A percentile compares a stretch with the other conserved stretches of the same genome.
Conservation (phyloP, 2,797 vertebrate species). For the Buceros bicornis region DNA sequence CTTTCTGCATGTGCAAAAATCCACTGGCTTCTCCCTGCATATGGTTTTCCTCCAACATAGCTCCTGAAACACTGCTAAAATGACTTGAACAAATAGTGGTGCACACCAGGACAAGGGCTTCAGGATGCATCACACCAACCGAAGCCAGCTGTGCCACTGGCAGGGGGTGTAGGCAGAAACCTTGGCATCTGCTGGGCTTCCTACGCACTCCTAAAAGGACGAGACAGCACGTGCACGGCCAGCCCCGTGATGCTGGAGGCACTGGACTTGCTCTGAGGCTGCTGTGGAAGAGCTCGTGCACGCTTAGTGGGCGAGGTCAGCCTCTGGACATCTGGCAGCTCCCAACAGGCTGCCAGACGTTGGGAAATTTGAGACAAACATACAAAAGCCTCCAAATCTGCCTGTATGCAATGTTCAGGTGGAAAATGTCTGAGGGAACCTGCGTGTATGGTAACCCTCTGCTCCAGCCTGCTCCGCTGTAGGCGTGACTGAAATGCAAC, state of each 20-base stretch:
- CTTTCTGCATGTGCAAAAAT: background rate
- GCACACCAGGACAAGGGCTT: background rate
- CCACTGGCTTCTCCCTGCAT: background rate
- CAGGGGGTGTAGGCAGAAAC: background rate
- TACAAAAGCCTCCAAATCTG: background rate
- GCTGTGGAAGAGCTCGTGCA: background rate
- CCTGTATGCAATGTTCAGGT: background rate
- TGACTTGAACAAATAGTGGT: background rate
- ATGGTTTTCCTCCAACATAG: background rate
- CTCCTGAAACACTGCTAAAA: background rate
- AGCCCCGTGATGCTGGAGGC: background rate
- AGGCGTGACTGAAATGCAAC: background rate
- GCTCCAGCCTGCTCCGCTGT: background rate
- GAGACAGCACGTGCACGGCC: background rate
- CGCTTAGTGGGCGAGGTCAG: slow-evolving; percentile 37
- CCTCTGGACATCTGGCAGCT: slow-evolving; percentile 31
- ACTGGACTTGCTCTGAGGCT: background rate
- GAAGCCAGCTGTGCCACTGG: background rate
- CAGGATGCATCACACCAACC: background rate
- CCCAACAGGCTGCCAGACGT: slow-evolving; percentile 32
- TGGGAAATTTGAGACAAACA: slow-evolving; percentile 28
- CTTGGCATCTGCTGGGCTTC: background rate
- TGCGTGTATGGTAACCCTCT: background rate
- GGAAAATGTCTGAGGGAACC: background rate
- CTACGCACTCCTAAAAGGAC: background rate